Percentiles rank a stretch among this genome's conserved stretches.
Evolutionary conservation across 2,113 vertebrate genomes (phyloP).

Genomic region (Rhizomys pruinosus): DNA sequence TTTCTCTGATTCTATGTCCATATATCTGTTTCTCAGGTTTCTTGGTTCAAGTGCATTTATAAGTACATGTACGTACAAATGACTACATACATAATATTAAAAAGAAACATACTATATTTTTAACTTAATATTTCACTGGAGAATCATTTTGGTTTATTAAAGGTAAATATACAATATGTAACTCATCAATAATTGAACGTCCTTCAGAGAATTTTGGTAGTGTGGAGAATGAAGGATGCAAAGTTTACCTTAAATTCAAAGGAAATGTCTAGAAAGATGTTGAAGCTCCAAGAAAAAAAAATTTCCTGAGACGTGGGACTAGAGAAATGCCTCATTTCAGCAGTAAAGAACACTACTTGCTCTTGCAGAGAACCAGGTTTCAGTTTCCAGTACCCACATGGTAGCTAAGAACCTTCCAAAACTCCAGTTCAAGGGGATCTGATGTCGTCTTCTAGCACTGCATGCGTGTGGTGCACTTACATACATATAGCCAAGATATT

Average conservation of each 20-base stretch:
- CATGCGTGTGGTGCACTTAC: too few relatives aligned
- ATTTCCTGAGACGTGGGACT: not conserved
- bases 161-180: constrained; percentile 25
- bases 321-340: too few relatives aligned
- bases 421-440: too few relatives aligned
- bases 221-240: constrained; percentile 32
- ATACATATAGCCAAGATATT: too few relatives aligned
- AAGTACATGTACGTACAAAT: not conserved
- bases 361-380: too few relatives aligned
- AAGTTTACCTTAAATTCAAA: constrained; percentile 40
- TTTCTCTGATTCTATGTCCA: not conserved
- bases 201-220: constrained; percentile 42
- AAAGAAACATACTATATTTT: not conserved
- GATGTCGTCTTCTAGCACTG: too few relatives aligned
- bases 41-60: not conserved
- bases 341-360: too few relatives aligned
- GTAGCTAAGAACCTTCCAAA: too few relatives aligned
- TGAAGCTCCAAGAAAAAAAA: not conserved
- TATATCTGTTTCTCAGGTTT: not conserved
- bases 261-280: not conserved
- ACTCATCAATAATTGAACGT: not conserved
- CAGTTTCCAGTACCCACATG: too few relatives aligned
- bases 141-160: not conserved
- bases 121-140: constrained; percentile 14
- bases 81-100: not conserved